Base-by-base conservation (phyloP, 2,888 invertebrate species). In the Enchytraeus crypticus region DNA sequence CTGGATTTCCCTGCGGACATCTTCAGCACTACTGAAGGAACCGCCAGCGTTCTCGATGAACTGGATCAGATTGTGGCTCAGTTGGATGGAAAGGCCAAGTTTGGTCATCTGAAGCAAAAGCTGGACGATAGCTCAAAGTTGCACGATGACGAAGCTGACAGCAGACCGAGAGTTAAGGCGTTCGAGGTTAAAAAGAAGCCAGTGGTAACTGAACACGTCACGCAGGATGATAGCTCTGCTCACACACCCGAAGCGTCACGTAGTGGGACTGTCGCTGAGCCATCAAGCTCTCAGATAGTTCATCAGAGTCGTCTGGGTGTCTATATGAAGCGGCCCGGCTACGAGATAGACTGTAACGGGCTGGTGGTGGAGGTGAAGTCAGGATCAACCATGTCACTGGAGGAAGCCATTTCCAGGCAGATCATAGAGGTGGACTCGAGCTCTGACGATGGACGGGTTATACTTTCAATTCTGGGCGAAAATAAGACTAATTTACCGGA, bases 351-450 rank as follows among this genome's bases (percentile, higher is more conserved):
- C 23, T 27, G 45, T 18, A 57, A 60, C n/a, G 66, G 66, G 3
- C 33, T 45, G 5, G 54, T 64, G 47, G 51, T 61, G 18, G 60
- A 66, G 59, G 54, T 45, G 18, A 34, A 43, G 53, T 65, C 66
- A 26, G 66, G 63, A 3, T 30, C 21, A 1, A 34, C 32, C 8
- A 56, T 63, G 47, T 47, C 64, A 3, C 47, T 65, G n/a, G 51
- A 29, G 23, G 64, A 66, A 21, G 66, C 63, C 5, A 30, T 66
- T 21, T 46, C 43, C 21, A 45, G 51, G 8, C 53, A 46, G 21
- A 47, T 63, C 54, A 62, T 62, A 1, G 61, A 58, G 21, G 45
- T 59, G 2, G 61, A 60, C 26, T 38, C 55, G 3, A 34, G 57
- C 2, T 18, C 51, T n/a, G 45, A 59, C 33, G 58, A 62, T 23